Conservation (phyloP, 2,888 invertebrate species). For the Bruchidius siliquastri region DNA sequence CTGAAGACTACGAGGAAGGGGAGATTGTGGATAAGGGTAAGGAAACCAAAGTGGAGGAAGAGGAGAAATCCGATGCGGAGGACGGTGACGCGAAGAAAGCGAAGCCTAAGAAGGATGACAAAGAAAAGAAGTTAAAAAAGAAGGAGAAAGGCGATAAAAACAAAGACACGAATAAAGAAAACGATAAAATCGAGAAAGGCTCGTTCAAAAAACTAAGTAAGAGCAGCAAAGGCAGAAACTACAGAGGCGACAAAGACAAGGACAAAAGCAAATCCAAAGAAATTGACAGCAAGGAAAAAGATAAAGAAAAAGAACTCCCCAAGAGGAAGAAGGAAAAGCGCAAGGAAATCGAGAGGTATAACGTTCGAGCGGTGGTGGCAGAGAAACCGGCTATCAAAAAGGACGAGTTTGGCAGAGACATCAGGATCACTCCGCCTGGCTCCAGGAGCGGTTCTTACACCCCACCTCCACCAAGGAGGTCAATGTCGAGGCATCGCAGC, state of each 20-base stretch:
- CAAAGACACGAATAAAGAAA: constrained; percentile 50
- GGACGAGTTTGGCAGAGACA: constrained; percentile 76
- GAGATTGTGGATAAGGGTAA: constrained; percentile 53
- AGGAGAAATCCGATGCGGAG: constrained; percentile 19
- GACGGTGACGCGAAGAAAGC: constrained; percentile 27
- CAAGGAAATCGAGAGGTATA: constrained; percentile 77
- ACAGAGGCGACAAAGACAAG: constrained; percentile 59
- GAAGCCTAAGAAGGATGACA: constrained; percentile 36
- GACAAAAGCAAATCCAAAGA: constrained; percentile 43
- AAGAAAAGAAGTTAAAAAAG: constrained; percentile 44
- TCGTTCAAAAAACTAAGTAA: constrained; percentile 78
- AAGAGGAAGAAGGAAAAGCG: constrained; percentile 59
- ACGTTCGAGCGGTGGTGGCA: constrained; percentile 73
- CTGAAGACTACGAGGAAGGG: constrained; percentile 54
- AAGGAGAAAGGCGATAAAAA: constrained; percentile 43
- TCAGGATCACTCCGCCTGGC: constrained; percentile 36
- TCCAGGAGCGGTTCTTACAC: constrained; percentile 33
- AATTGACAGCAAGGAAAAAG: constrained; percentile 28
- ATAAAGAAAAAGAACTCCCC: constrained; percentile 40
- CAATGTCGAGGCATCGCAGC: constrained; percentile 22
- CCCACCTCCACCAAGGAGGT: constrained; percentile 34
- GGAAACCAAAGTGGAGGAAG: constrained; percentile 23
- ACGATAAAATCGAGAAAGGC: constrained; percentile 48
- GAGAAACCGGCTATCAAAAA: constrained; percentile 59
- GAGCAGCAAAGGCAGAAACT: constrained; percentile 71